Percentiles rank a stretch among this genome's conserved stretches.
phyloP scores from a whole-genome alignment of 2,113 vertebrate genomes.

The Pteruthius melanotis region DNA sequence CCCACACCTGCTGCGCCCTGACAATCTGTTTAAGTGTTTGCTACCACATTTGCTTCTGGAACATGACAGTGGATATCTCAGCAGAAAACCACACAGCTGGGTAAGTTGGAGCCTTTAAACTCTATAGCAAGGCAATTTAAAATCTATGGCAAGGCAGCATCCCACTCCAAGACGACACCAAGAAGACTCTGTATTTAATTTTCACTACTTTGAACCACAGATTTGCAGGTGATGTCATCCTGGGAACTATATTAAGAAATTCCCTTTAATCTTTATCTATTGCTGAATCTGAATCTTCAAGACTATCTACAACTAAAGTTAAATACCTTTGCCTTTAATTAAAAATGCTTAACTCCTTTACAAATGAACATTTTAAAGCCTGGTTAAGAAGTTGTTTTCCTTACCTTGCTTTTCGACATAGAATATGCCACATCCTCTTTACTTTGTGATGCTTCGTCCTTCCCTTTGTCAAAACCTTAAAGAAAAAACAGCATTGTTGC shows the following conservation, averaged over 20 bases:
- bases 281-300: neutral
- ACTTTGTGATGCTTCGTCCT: conserved; percentile 85
- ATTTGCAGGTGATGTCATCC: neutral
- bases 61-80: neutral
- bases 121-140: neutral
- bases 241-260: neutral
- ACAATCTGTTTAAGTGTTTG: neutral
- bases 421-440: conserved; percentile 88
- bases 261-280: neutral
- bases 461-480: conserved; percentile 90
- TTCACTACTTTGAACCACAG: neutral
- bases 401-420: conserved; percentile 98
- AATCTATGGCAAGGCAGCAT: neutral
- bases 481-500: conserved; percentile 4
- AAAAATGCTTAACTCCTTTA: neutral
- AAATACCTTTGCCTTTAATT: neutral
- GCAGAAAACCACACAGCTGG: neutral
- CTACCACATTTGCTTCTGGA: neutral
- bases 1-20: neutral
- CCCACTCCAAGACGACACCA: neutral
- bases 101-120: neutral
- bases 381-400: neutral
- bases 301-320: neutral
- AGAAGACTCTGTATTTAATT: neutral
- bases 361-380: neutral